These are phyloP conservation scores for Eugnorisma glareosa DNA, from an alignment of 2,888 invertebrate species.

Conservation along the genomic window DNA sequence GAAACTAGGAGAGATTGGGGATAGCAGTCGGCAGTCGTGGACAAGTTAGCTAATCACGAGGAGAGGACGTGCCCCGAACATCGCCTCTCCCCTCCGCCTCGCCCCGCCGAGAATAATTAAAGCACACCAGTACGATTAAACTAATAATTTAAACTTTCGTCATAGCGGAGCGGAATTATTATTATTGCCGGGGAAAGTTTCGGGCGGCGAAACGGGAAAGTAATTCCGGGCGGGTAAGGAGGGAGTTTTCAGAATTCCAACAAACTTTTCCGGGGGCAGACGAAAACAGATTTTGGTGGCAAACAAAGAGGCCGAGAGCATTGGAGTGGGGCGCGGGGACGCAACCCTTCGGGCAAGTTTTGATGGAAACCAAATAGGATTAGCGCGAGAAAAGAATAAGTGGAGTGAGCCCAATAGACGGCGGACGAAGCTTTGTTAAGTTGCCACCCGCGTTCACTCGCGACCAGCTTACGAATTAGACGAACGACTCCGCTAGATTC, in stretches of 20 bases:
- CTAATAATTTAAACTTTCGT: constrained; percentile 90
- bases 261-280: constrained; percentile 85
- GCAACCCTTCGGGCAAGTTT: constrained; percentile 87
- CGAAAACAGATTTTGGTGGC: constrained; percentile 88
- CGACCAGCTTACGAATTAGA: constrained; percentile 64
- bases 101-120: constrained; percentile 81
- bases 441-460: constrained; percentile 67
- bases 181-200: constrained; percentile 87
- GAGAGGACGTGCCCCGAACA: constrained; percentile 69
- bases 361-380: constrained; percentile 90
- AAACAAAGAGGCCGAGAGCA: constrained; percentile 80
- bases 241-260: constrained; percentile 82
- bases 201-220: constrained; percentile 85
- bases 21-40: constrained; percentile 55
- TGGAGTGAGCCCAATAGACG: constrained; percentile 80
- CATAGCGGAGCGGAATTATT: constrained; percentile 88
- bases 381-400: constrained; percentile 87
- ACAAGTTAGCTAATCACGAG: constrained; percentile 78
- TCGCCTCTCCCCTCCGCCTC: constrained; percentile 37
- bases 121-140: constrained; percentile 87
- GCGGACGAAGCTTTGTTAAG: constrained; percentile 77
- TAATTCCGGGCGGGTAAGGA: constrained; percentile 80
- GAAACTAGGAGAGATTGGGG: constrained; percentile 73
- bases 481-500: constrained; percentile 61
- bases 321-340: constrained; percentile 62